A percentile compares a stretch with the other conserved stretches of the same genome.
These are phyloP conservation scores for Myzus persicae DNA, from an alignment of 1,140 invertebrate species.

Conservation along the genomic window DNA sequence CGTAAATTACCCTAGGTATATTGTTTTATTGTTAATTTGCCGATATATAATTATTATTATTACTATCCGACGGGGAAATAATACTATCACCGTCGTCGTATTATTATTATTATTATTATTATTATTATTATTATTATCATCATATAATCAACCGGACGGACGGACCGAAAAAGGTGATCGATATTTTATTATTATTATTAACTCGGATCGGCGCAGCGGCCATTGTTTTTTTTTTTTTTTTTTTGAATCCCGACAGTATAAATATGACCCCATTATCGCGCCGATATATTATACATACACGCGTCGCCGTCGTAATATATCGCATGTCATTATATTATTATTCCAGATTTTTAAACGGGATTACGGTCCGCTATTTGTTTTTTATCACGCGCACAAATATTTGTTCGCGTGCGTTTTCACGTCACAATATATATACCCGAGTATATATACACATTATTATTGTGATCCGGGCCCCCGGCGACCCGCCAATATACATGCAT, in stretches of 20 bases:
- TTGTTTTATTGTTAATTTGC: background rate
- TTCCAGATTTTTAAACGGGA: conserved; percentile 13
- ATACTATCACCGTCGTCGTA: background rate
- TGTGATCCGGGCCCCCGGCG: background rate
- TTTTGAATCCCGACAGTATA: background rate
- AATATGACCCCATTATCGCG: background rate
- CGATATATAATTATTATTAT: background rate
- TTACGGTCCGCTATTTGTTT: background rate
- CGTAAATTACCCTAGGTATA: background rate
- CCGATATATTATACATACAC: background rate
- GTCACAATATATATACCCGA: background rate
- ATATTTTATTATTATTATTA: background rate
- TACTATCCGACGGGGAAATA: background rate
- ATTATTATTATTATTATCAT: background rate
- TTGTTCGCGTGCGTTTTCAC: background rate
- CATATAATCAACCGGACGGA: background rate
- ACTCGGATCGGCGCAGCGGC: background rate
- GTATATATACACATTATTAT: background rate
- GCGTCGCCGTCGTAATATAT: background rate
- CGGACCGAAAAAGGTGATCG: background rate
- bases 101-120: background rate
- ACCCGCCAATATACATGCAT: background rate
- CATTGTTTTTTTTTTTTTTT: conserved; percentile 20
- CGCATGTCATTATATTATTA: background rate
- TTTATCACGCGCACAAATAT: conserved; percentile 11